phyloP scores from a whole-genome alignment of 2,113 vertebrate species.

The Aleadryas rufinucha region DNA sequence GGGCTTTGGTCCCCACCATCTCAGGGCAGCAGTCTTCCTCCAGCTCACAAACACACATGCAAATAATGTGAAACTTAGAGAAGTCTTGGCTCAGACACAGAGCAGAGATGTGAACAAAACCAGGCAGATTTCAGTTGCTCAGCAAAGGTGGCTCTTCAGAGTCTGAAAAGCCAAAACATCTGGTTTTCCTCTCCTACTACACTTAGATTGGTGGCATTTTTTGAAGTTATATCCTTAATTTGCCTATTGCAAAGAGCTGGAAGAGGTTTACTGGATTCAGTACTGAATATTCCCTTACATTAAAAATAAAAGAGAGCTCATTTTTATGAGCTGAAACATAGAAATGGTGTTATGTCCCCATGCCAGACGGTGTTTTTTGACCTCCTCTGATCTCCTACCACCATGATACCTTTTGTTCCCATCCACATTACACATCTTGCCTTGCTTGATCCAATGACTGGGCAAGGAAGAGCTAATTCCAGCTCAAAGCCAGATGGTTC shows the following conservation, averaged over 20 bases:
- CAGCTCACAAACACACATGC: not conserved
- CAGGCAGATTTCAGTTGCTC: not conserved
- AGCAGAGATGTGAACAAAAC: not conserved
- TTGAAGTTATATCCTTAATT: not conserved
- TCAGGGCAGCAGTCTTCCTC: not conserved
- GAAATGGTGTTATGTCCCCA: not conserved
- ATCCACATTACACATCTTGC: not conserved
- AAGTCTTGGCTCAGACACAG: not conserved
- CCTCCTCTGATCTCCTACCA: not conserved
- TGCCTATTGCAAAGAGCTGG: not conserved
- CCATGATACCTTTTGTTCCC: not conserved
- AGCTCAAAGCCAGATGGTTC: conserved; percentile 24
- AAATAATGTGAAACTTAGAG: not conserved
- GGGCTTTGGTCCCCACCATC: not conserved
- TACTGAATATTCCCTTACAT: not conserved
- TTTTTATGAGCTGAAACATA: not conserved
- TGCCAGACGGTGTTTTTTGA: not conserved
- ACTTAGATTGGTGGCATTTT: not conserved
- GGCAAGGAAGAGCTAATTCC: conserved; percentile 2
- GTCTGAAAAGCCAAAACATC: not conserved
- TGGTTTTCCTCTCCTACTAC: not conserved
- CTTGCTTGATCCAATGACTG: not conserved
- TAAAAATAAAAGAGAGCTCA: not conserved
- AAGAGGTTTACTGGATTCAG: not conserved
- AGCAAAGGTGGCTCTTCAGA: not conserved